A percentile compares a stretch with the other conserved stretches of the same genome.
phyloP scores from a whole-genome alignment of 2,113 vertebrate genomes.

The Dermatemys mawii region DNA sequence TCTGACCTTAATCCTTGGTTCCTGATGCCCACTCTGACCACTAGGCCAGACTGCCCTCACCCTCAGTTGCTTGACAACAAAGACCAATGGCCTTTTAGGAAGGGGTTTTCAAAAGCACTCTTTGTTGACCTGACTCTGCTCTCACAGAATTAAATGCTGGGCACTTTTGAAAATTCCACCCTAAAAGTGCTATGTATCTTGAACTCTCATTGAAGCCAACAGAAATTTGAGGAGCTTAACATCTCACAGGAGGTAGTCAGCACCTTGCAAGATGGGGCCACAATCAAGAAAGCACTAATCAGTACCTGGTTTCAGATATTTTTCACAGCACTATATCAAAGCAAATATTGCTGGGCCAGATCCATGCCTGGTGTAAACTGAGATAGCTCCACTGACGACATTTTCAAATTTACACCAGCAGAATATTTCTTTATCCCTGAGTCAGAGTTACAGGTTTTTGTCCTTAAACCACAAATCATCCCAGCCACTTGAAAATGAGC shows the following conservation, averaged over 20 bases:
- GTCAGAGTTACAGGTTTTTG: background rate
- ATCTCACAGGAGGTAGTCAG: background rate
- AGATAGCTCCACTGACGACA: background rate
- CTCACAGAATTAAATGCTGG: conserved; percentile 4
- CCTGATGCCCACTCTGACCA: background rate
- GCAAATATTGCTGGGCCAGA: background rate
- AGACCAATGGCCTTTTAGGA: background rate
- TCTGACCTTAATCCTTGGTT: background rate
- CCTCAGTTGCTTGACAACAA: background rate
- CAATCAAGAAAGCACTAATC: background rate
- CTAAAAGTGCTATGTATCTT: background rate
- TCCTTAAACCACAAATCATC: background rate
- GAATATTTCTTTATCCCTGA: background rate
- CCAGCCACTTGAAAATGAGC: background rate
- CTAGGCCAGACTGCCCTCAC: background rate
- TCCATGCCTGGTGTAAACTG: background rate
- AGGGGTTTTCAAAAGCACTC: background rate
- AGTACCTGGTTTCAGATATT: background rate
- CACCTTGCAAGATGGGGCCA: background rate
- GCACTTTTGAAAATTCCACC: conserved; percentile 15
- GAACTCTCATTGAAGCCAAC: conserved; percentile 16
- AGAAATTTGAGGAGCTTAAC: conserved; percentile 27
- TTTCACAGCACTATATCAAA: background rate
- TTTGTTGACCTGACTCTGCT: background rate
- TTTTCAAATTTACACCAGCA: background rate